These are phyloP conservation scores for Pterobdella sp. DNA, from an alignment of 2,888 invertebrate genomes.

Conservation along the genomic window DNA sequence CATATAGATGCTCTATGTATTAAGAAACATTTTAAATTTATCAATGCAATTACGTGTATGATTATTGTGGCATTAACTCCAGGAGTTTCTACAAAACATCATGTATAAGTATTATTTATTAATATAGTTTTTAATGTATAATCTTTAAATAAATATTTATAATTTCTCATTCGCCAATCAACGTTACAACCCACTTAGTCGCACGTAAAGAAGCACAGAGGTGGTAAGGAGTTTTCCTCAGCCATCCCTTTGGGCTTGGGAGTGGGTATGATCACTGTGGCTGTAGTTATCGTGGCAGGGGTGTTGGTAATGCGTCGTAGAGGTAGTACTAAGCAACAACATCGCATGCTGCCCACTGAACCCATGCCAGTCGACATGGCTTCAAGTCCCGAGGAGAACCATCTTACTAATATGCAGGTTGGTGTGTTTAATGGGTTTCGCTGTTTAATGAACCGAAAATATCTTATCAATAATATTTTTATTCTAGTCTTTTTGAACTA, in stretches of 20 bases:
- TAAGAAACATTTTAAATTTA: no score
- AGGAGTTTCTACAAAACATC: no score
- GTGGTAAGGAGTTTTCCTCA: constrained; percentile 26
- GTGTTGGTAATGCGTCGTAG: constrained; percentile 53
- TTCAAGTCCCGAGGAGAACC: constrained; percentile 85
- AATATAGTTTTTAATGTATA: no score
- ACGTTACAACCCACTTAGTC: constrained; percentile 2
- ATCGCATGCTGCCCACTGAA: constrained; percentile 24
- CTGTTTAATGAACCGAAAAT: background rate
- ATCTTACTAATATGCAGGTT: constrained; percentile 93
- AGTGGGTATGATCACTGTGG: constrained; percentile 37
- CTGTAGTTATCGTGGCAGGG: constrained; percentile 38
- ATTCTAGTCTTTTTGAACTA: no score
- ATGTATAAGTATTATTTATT: no score
- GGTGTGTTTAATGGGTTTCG: background rate
- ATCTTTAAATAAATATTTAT: no score
- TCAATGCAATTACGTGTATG: no score
- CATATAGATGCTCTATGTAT: no score
- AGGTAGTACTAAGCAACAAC: constrained; percentile 63
- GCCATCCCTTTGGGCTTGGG: constrained; percentile 36
- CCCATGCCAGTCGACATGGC: constrained; percentile 76
- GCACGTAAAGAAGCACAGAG: constrained; percentile 26
- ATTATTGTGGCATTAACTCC: no score
- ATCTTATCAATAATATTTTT: no score
- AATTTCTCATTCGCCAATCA: no score